Conservation (phyloP, 2,888 invertebrate species). For the Agriopis leucophaearia region DNA sequence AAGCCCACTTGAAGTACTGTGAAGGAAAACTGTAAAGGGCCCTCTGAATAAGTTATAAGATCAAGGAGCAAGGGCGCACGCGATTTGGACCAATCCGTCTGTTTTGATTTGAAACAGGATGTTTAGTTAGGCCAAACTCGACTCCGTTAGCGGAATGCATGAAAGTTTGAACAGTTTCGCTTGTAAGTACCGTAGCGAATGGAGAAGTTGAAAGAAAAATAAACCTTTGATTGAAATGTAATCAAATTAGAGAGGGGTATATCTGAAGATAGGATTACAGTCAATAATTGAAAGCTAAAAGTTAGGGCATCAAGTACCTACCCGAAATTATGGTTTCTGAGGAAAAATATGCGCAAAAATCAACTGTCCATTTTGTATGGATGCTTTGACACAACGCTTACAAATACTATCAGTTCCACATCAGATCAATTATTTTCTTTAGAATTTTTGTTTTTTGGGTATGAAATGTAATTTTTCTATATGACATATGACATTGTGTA, state of each 20-base stretch:
- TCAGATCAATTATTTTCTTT: too few species aligned
- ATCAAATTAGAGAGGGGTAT: conserved; percentile 17
- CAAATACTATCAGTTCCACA: too few species aligned
- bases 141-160: conserved; percentile 30
- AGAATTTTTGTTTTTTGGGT: too few species aligned
- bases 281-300: background rate
- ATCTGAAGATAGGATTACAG: background rate
- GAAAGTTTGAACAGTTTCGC: conserved; percentile 31
- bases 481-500: too few species aligned
- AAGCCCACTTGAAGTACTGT: conserved; percentile 20
- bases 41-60: conserved; percentile 54
- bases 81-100: conserved; percentile 44
- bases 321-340: background rate
- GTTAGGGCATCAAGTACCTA: background rate
- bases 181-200: conserved; percentile 4
- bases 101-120: conserved; percentile 49
- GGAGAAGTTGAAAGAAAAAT: conserved; percentile 30
- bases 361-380: too few species aligned
- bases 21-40: conserved; percentile 39
- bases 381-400: too few species aligned
- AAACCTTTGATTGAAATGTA: conserved; percentile 25
- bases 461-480: too few species aligned
- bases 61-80: conserved; percentile 38
- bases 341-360: background rate
- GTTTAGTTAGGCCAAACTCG: conserved; percentile 41